These are phyloP conservation scores for Drosophila tripunctata DNA, from an alignment of 2,888 invertebrate species.

Conservation along the genomic window DNA sequence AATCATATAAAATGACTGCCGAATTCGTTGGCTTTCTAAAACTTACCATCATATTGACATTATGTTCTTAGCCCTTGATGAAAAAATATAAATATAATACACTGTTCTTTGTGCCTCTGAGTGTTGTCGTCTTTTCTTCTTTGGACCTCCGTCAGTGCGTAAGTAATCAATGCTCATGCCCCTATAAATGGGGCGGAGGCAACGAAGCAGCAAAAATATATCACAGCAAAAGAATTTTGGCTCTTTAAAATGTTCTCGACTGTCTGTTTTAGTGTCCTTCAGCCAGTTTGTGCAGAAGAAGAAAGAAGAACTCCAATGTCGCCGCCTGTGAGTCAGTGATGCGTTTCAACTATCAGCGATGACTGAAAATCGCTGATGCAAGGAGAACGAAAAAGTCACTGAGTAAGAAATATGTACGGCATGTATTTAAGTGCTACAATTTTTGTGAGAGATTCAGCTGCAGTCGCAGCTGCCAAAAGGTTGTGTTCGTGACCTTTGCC, in stretches of 20 bases:
- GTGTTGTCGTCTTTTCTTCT: conserved; percentile 14
- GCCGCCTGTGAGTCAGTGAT: conserved; percentile 50
- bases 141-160: conserved; percentile 35
- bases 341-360: conserved; percentile 69
- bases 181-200: conserved; percentile 5
- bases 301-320: conserved; percentile 28
- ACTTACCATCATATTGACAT: conserved; percentile 36
- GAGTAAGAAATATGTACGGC: conserved; percentile 40
- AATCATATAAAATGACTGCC: conserved; percentile 20
- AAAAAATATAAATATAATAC: conserved; percentile 27
- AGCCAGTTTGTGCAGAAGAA: not conserved
- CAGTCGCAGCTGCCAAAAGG: conserved; percentile 71
- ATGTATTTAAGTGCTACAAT: no score
- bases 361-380: conserved; percentile 76
- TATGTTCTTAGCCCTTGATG: conserved; percentile 39
- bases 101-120: conserved; percentile 17
- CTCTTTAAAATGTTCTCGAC: conserved; percentile 45
- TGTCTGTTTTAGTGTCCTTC: conserved; percentile 41
- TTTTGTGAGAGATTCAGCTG: not conserved
- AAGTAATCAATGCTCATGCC: conserved; percentile 64
- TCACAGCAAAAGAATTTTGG: conserved; percentile 36
- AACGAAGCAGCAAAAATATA: conserved; percentile 38
- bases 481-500: conserved; percentile 78
- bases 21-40: conserved; percentile 36
- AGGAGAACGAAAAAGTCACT: conserved; percentile 27